Percentiles rank a stretch among this genome's conserved stretches.
Evolutionary conservation across 2,797 vertebrate genomes (phyloP).

Genomic region (Chrysocyon brachyurus): DNA sequence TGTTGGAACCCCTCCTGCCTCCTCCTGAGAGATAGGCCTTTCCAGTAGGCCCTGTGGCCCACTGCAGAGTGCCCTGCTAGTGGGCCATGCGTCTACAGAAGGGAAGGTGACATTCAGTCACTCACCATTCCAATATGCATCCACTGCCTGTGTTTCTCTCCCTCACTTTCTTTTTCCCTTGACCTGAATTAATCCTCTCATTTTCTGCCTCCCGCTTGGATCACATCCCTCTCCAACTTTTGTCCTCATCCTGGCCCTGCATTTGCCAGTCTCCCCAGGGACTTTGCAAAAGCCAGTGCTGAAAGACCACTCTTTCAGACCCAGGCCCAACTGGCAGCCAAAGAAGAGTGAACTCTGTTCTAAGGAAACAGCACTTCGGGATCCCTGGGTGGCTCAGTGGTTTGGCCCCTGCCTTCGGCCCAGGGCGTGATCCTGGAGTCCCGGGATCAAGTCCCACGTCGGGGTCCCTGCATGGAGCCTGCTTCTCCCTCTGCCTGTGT

Average conservation of each 20-base stretch:
- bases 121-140: neutral
- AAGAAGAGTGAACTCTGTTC: neutral
- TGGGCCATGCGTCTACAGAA: neutral
- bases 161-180: neutral
- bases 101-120: neutral
- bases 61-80: neutral
- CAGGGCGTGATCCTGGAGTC: no score
- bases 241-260: neutral
- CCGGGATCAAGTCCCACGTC: no score
- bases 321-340: neutral
- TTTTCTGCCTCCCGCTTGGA: conserved; percentile 63
- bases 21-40: neutral
- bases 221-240: conserved; percentile 44
- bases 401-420: no score
- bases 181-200: conserved; percentile 47
- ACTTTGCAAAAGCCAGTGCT: neutral
- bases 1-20: neutral
- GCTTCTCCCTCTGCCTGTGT: no score
- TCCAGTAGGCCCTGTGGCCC: neutral
- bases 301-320: neutral
- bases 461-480: no score
- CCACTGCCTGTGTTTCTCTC: neutral
- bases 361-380: neutral
- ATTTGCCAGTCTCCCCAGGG: neutral
- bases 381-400: no score